Percentiles rank a stretch among this genome's conserved stretches.
These are phyloP conservation scores for Coptotermes formosanus DNA, from an alignment of 1,140 invertebrate genomes.

Conservation along the genomic window DNA sequence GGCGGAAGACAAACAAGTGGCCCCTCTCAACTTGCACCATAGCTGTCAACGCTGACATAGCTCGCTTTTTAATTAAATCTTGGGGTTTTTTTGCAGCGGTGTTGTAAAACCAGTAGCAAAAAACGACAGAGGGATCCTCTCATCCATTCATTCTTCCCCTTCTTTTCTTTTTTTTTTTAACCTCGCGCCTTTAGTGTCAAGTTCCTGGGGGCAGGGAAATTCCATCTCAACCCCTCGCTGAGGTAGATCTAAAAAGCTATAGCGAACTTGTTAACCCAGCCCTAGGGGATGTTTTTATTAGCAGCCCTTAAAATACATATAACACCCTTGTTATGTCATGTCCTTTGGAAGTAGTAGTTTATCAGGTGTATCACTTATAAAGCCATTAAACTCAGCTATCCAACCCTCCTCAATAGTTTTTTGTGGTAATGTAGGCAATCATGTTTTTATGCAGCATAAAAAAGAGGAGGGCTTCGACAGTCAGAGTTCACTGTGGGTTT, in stretches of 20 bases:
- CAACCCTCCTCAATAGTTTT: background rate
- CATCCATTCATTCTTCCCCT: background rate
- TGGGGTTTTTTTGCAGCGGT: background rate
- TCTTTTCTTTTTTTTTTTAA: background rate
- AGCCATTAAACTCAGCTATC: background rate
- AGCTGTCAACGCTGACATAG: background rate
- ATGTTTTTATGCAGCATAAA: background rate
- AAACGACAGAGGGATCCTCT: background rate
- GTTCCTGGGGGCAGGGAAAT: background rate
- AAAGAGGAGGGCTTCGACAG: background rate
- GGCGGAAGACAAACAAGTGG: no score
- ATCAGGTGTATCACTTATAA: background rate
- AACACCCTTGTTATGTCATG: slow-evolving; percentile 8
- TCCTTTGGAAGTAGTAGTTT: background rate
- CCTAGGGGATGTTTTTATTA: slow-evolving; percentile 9
- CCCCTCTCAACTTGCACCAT: no score
- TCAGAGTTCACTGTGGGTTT: background rate
- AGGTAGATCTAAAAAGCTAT: slow-evolving; percentile 11
- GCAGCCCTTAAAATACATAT: slow-evolving; percentile 11
- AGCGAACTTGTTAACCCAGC: slow-evolving; percentile 5
- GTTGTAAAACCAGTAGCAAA: slow-evolving; percentile 12
- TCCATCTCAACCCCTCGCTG: slow-evolving; percentile 11
- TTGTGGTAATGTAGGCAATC: background rate
- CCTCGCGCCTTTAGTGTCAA: slow-evolving; percentile 12
- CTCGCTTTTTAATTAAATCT: background rate